Conservation (phyloP, 2,888 invertebrate genomes). For the Rhagium mordax region DNA sequence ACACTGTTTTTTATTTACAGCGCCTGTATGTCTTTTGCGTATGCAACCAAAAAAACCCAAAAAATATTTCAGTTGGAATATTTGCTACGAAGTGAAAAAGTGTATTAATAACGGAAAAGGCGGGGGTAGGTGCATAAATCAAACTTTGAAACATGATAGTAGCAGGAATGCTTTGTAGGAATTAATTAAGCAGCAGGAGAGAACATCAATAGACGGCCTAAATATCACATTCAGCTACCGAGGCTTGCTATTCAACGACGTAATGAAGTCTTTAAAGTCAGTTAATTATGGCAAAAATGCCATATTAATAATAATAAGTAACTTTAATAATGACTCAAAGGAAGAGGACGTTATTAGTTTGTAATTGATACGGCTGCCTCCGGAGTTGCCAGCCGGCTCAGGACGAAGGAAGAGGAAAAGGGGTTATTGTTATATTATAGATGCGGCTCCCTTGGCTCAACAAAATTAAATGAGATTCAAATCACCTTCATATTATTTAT, state of each 20-base stretch:
- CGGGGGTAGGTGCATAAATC: constrained; percentile 33
- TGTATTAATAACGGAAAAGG: not conserved
- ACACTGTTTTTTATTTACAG: no score
- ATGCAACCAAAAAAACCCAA: no score
- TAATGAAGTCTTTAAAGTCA: constrained; percentile 58
- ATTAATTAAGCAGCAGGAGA: constrained; percentile 56
- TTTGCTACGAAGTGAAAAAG: not conserved
- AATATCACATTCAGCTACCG: constrained; percentile 48
- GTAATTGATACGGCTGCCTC: constrained; percentile 32
- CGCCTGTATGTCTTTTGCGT: no score
- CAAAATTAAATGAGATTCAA: not conserved
- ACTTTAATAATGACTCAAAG: constrained; percentile 56
- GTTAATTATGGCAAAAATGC: constrained; percentile 56
- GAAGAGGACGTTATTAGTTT: constrained; percentile 28
- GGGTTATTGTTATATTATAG: not conserved
- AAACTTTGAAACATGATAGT: constrained; percentile 56
- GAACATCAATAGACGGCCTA: constrained; percentile 50
- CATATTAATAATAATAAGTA: constrained; percentile 54
- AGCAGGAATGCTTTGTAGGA: constrained; percentile 55
- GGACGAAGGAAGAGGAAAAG: not conserved
- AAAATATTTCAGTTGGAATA: not conserved
- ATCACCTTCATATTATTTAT: no score
- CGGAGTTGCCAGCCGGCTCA: not conserved
- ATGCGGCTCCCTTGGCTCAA: not conserved
- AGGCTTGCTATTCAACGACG: constrained; percentile 42